These are phyloP conservation scores for Hydropotes inermis DNA, from an alignment of 2,113 vertebrate genomes.

Conservation along the genomic window DNA sequence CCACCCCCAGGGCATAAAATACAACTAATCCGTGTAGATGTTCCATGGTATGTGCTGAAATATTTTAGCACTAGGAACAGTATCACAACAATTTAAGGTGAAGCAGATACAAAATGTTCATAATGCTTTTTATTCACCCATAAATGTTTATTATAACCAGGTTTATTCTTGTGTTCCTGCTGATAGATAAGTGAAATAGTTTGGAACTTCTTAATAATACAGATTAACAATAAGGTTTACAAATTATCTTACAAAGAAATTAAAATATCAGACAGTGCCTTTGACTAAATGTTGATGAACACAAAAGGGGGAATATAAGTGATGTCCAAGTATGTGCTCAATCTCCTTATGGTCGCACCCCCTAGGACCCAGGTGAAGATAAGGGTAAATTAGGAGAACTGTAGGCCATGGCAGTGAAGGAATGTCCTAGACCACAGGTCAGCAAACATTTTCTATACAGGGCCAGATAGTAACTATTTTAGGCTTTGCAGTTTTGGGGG, in stretches of 20 bases:
- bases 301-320: neutral
- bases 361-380: neutral
- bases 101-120: neutral
- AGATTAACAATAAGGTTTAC: constrained; percentile 21
- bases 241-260: neutral
- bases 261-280: neutral
- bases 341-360: neutral
- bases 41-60: neutral
- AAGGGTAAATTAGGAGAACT: neutral
- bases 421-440: neutral
- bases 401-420: neutral
- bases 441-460: neutral
- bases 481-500: neutral
- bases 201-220: neutral
- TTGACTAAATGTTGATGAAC: neutral
- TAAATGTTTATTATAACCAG: neutral
- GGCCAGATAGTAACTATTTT: neutral
- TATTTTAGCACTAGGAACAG: neutral
- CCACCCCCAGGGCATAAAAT: neutral
- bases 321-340: neutral
- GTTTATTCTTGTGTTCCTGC: neutral
- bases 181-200: neutral
- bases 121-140: constrained; percentile 8
- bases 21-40: neutral
- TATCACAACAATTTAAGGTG: neutral